phyloP scores from a whole-genome alignment of 2,888 invertebrate species.

The Sabatieria punctata region DNA sequence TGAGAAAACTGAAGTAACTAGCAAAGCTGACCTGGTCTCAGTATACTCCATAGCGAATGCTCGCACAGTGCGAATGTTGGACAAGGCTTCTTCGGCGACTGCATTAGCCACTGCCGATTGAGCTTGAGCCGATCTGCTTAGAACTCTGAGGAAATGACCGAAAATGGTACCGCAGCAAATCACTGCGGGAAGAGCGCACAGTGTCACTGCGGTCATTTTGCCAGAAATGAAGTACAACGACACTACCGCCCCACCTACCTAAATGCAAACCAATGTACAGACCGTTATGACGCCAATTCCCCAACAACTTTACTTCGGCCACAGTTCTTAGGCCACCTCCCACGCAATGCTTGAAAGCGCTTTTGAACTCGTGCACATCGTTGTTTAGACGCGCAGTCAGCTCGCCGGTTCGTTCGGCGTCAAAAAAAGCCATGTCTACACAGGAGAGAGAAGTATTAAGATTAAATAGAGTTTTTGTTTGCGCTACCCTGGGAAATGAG shows the following conservation, averaged over 20 bases:
- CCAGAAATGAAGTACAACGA: conserved; percentile 73
- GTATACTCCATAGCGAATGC: conserved; percentile 80
- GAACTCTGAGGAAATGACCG: conserved; percentile 58
- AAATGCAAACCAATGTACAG: conserved; percentile 4
- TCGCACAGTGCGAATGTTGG: conserved; percentile 79
- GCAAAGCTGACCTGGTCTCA: conserved; percentile 48
- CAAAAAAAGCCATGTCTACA: conserved; percentile 79
- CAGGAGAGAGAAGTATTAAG: neutral
- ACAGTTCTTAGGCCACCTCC: conserved; percentile 72
- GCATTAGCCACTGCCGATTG: conserved; percentile 56
- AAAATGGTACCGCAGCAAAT: conserved; percentile 65
- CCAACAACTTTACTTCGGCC: conserved; percentile 50
- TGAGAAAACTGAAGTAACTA: no score
- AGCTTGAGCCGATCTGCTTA: conserved; percentile 41
- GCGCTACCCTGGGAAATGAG: conserved; percentile 42
- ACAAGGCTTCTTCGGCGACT: conserved; percentile 77
- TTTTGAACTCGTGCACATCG: conserved; percentile 92
- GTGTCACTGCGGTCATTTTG: conserved; percentile 62
- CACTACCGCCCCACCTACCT: conserved; percentile 51
- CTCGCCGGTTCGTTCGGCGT: conserved; percentile 73
- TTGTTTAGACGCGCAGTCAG: conserved; percentile 74
- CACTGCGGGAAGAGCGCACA: conserved; percentile 54
- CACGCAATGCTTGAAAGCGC: conserved; percentile 77
- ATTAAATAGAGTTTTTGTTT: neutral
- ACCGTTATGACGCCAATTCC: neutral